A percentile compares a stretch with the other conserved stretches of the same genome.
Conservation (phyloP, 2,113 vertebrate genomes). For the Pavo muticus region DNA sequence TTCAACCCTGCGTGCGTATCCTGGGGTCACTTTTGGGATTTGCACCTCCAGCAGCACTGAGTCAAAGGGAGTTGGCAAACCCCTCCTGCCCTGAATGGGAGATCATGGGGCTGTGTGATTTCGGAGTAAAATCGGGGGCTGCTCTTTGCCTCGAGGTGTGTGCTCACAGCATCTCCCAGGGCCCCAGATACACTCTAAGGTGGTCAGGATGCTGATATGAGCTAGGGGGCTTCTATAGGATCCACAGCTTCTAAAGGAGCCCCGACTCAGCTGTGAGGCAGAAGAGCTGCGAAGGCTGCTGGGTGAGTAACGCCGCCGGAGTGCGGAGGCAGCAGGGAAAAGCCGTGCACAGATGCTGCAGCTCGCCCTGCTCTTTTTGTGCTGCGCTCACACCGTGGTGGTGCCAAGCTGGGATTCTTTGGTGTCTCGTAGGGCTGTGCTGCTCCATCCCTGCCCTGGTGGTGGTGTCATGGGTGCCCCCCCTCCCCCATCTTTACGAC, state of each 20-base stretch:
- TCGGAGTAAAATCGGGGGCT: not conserved
- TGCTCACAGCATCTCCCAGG: rapidly evolving
- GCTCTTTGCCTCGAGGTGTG: not conserved
- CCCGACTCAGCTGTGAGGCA: not conserved
- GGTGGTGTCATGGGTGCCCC: not conserved
- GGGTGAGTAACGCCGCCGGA: slow-evolving; percentile 16
- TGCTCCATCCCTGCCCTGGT: not conserved
- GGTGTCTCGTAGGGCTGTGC: not conserved
- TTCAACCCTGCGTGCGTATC: not conserved
- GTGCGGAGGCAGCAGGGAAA: not conserved
- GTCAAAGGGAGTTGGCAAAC: not conserved
- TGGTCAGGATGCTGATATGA: not conserved
- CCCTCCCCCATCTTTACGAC: not conserved
- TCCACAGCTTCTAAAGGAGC: not conserved
- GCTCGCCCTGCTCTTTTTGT: slow-evolving; percentile 37
- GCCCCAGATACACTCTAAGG: not conserved
- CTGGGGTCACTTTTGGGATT: not conserved
- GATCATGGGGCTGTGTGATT: rapidly evolving
- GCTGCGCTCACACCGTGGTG: not conserved
- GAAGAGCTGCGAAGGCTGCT: not conserved
- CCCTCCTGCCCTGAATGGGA: rapidly evolving
- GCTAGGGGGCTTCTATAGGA: rapidly evolving
- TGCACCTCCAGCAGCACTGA: not conserved
- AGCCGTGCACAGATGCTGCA: slow-evolving; percentile 44
- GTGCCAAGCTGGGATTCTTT: not conserved